Conservation (phyloP, 2,888 invertebrate species). For the Limnephilus marmoratus region DNA sequence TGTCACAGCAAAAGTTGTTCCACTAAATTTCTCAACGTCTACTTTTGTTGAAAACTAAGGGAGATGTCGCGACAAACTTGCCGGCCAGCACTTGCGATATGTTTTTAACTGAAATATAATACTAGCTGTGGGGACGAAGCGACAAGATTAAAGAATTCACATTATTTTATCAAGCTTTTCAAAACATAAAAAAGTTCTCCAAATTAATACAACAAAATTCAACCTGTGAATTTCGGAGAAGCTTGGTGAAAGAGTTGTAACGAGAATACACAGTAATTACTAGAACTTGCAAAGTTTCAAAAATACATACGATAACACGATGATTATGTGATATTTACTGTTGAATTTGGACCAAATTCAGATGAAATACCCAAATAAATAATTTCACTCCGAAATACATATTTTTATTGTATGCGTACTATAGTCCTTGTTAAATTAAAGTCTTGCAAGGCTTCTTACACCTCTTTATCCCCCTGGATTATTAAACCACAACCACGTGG, state of each 20-base stretch:
- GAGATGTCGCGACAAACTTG: constrained; percentile 58
- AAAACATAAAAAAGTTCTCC: not conserved
- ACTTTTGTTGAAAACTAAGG: constrained; percentile 60
- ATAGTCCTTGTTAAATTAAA: not conserved
- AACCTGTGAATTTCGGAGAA: not conserved
- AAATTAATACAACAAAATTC: not conserved
- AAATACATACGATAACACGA: not conserved
- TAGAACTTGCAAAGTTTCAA: not conserved
- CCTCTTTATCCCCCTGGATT: not conserved
- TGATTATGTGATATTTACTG: not conserved
- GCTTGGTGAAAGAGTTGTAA: not conserved
- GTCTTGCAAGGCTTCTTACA: not conserved
- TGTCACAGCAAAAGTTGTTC: constrained; percentile 56
- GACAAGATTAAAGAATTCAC: not conserved
- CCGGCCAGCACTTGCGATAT: constrained; percentile 53
- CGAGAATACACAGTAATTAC: not conserved
- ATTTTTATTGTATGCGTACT: not conserved
- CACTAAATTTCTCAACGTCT: constrained; percentile 64
- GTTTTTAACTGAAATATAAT: constrained; percentile 52
- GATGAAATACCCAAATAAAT: not conserved
- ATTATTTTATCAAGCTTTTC: not conserved
- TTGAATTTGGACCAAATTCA: not conserved
- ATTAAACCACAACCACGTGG: not conserved
- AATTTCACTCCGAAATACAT: not conserved
- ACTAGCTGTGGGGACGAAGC: constrained; percentile 53